Percentiles rank a stretch among this genome's conserved stretches.
Conservation (phyloP, 35 echinoderm and acorn worm species). For the Stichopus chloronotus region DNA sequence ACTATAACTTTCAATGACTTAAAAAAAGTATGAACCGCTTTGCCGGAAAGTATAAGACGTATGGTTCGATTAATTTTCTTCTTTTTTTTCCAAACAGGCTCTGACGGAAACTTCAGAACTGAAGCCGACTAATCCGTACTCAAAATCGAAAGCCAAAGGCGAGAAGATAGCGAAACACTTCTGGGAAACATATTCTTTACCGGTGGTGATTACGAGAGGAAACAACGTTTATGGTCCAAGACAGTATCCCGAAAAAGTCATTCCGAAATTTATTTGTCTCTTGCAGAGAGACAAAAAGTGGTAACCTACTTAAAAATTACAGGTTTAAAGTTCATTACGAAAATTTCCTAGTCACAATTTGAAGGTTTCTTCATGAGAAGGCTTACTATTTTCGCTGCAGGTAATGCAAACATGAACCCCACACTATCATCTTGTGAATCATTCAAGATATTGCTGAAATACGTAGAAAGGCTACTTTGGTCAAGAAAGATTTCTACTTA, state of each 20-base stretch:
- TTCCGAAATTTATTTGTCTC: constrained; percentile 66
- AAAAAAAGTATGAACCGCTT: too few relatives aligned
- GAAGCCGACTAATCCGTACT: constrained; percentile 68
- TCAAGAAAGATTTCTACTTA: too few relatives aligned
- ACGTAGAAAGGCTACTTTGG: too few relatives aligned
- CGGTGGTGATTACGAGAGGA: constrained; percentile 60
- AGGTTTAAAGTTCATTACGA: too few relatives aligned
- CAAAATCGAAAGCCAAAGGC: constrained; percentile 58
- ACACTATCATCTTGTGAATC: too few relatives aligned
- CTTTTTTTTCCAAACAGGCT: constrained; percentile 29
- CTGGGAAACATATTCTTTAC: constrained; percentile 58
- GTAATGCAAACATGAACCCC: too few relatives aligned
- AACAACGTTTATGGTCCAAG: constrained; percentile 70
- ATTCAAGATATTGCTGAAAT: too few relatives aligned
- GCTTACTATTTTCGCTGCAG: too few relatives aligned
- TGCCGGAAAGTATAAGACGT: too few relatives aligned
- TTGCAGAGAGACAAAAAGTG: constrained; percentile 55
- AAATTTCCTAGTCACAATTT: too few relatives aligned
- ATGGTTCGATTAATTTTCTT: background rate
- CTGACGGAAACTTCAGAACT: constrained; percentile 40
- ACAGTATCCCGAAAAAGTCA: constrained; percentile 67
- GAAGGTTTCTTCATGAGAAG: background rate
- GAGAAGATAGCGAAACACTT: constrained; percentile 52
- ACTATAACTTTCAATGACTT: too few relatives aligned
- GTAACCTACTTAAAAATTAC: background rate